Evolutionary conservation across 2,113 vertebrate genomes (phyloP).

Genomic region (Empidonax alnorum): DNA sequence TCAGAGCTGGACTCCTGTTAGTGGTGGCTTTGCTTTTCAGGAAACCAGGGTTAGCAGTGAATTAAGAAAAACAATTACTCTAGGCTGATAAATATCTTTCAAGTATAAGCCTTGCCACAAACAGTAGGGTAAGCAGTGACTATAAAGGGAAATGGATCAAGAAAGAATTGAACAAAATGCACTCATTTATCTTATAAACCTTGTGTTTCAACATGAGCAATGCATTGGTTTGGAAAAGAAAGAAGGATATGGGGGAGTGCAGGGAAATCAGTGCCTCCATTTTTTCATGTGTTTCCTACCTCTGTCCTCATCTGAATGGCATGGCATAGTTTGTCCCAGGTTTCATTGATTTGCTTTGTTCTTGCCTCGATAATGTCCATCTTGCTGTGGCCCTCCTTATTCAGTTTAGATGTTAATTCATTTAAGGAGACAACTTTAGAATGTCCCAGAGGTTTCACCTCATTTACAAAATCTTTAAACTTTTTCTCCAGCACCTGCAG

Average conservation of each 20-base stretch:
- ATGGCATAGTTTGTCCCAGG: slow-evolving; percentile 80
- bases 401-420: slow-evolving; percentile 75
- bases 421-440: slow-evolving; percentile 77
- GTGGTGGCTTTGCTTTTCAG: neutral
- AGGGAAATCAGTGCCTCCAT: neutral
- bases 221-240: neutral
- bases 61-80: neutral
- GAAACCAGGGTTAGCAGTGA: neutral
- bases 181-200: neutral
- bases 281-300: slow-evolving; percentile 65
- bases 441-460: slow-evolving; percentile 79
- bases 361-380: slow-evolving; percentile 68
- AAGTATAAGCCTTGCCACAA: neutral
- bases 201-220: neutral
- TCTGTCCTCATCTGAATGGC: slow-evolving; percentile 75
- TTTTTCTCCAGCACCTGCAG: slow-evolving; percentile 84
- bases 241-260: neutral
- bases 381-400: slow-evolving; percentile 50
- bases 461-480: slow-evolving; percentile 82
- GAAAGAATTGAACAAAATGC: neutral
- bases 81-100: neutral
- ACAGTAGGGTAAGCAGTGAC: neutral
- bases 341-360: slow-evolving; percentile 63
- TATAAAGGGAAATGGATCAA: neutral
- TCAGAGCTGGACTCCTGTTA: neutral